A percentile compares a stretch with the other conserved stretches of the same genome.
These are phyloP conservation scores for Tipula confusa DNA, from an alignment of 2,888 invertebrate species.

Conservation along the genomic window DNA sequence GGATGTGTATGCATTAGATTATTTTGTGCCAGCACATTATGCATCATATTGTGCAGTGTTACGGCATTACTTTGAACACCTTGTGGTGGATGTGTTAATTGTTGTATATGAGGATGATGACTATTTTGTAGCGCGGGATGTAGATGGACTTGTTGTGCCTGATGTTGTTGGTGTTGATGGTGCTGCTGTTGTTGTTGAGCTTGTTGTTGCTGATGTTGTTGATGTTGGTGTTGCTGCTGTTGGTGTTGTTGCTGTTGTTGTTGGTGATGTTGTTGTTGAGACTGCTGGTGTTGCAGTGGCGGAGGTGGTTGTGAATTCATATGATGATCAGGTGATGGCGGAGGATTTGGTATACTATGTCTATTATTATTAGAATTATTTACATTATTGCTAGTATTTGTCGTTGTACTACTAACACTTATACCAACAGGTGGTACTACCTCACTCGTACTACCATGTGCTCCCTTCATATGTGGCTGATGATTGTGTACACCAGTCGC, in stretches of 20 bases:
- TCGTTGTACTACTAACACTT: not conserved
- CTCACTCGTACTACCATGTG: not conserved
- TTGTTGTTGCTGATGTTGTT: conserved; percentile 34
- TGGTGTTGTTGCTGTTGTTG: conserved; percentile 32
- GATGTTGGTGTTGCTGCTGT: conserved; percentile 31
- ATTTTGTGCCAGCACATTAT: conserved; percentile 41
- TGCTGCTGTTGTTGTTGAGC: conserved; percentile 38
- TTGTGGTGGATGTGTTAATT: conserved; percentile 38
- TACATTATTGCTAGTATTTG: not conserved
- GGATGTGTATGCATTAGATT: conserved; percentile 42
- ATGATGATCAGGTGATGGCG: conserved; percentile 36
- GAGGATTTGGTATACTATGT: conserved; percentile 25
- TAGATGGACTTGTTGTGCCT: conserved; percentile 38
- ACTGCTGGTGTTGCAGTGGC: conserved; percentile 36
- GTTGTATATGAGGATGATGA: conserved; percentile 32
- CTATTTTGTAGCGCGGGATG: conserved; percentile 37
- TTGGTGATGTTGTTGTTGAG: conserved; percentile 34
- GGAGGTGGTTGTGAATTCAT: conserved; percentile 33
- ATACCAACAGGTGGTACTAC: not conserved
- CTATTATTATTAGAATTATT: not conserved
- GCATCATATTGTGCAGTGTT: conserved; percentile 44
- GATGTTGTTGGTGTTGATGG: conserved; percentile 38
- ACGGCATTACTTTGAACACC: conserved; percentile 33
- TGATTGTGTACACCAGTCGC: conserved; percentile 51
- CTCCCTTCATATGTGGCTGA: conserved; percentile 47